Percentiles rank a stretch among this genome's conserved stretches.
These are phyloP conservation scores for Drosophila santomea DNA, from an alignment of 1,140 invertebrate genomes.

Conservation along the genomic window DNA sequence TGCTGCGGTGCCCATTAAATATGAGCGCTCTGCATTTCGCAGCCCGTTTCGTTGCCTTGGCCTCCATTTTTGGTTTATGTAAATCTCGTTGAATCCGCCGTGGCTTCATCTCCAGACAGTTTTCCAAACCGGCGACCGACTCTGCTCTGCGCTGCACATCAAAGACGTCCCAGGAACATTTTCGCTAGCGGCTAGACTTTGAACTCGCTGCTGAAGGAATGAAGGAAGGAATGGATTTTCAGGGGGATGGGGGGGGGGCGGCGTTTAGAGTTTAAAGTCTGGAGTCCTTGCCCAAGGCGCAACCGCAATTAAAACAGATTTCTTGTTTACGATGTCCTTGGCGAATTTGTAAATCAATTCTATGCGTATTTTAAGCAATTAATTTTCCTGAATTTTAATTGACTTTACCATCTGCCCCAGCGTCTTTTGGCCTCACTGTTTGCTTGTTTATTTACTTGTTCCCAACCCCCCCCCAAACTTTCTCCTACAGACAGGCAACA, in stretches of 20 bases:
- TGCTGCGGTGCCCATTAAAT: constrained; percentile 57
- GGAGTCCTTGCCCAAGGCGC: constrained; percentile 51
- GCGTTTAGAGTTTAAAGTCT: not conserved
- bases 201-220: constrained; percentile 47
- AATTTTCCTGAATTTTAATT: constrained; percentile 75
- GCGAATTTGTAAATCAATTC: constrained; percentile 81
- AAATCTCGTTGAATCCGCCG: constrained; percentile 48
- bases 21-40: constrained; percentile 37
- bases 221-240: not conserved
- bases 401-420: constrained; percentile 34
- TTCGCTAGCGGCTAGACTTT: constrained; percentile 66
- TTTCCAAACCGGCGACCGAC: constrained; percentile 1
- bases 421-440: constrained; percentile 1
- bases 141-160: constrained; percentile 48
- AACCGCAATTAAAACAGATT: constrained; percentile 80
- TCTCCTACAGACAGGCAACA: constrained; percentile 14
- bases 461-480: not conserved
- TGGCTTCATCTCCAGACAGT: not conserved
- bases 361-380: constrained; percentile 74
- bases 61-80: constrained; percentile 57
- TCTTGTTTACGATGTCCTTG: constrained; percentile 79
- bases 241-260: not conserved
- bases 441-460: constrained; percentile 42
- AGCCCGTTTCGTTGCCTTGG: not conserved
- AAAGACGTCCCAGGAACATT: constrained; percentile 60